Evolutionary conservation across 2,888 invertebrate genomes (phyloP), one percentile per base, ranked within the genome.

Genomic region (Volucella inanis): DNA sequence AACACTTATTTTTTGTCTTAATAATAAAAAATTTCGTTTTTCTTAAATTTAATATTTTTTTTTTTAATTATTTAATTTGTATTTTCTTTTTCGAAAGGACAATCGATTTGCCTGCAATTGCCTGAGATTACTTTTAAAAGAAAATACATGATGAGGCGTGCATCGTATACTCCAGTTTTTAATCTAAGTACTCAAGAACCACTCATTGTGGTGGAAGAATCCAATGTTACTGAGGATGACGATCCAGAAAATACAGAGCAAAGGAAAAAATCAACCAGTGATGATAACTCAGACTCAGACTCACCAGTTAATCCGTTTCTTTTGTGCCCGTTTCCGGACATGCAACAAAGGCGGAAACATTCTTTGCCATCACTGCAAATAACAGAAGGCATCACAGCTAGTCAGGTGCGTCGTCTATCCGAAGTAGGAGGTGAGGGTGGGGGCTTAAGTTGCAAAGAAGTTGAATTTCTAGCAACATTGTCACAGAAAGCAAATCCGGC

Each of bases 321-420:
- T 75, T 91, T 97, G 87, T 96, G 96, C 2, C 97, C 97, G 1
- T 96, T 96, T 94, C 93, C 96, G 64, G 96, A 96, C 87, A 93
- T 94, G 89, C 93, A 95, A 88, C 95, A 95, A 88, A 94, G 95
- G 10, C 94, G 97, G 89, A 97, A 97, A 90, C 96, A 96, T 89
- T 97, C 97, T 47, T 92, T 97, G 89, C 97, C 97, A 1, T 97
- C 97, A 1, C 95, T 97, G 1, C 95, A 96, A 88, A 97, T 97
- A 90, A 96, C 96, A 22, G 95, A 96, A 87, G 97, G 97, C 71
- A 97, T 97, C 81, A 97, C 97, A 54, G 97, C 97, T 62, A 96
- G 96, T 89, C 97, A 97, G 94, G 96, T 97, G 72, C 94, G 97
- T 22, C 94, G 97, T 18, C 92, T 97, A 55, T 97, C 97, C 47